These are phyloP conservation scores for Procapra przewalskii DNA, from an alignment of 2,113 vertebrate species.

Conservation along the genomic window DNA sequence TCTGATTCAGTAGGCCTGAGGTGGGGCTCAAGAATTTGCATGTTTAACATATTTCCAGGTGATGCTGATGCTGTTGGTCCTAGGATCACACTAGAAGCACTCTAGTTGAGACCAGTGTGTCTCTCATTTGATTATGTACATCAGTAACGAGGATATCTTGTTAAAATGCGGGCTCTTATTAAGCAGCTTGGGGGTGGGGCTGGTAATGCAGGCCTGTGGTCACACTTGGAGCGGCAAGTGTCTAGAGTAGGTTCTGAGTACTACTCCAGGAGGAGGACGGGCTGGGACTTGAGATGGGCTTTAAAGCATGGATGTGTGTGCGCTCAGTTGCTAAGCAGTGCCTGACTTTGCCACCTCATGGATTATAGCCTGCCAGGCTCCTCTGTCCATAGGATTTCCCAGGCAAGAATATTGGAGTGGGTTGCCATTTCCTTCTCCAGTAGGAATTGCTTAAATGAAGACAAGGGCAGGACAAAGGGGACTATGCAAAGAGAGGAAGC, in stretches of 20 bases:
- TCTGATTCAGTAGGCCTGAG: background rate
- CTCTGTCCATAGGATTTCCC: background rate
- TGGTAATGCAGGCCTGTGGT: background rate
- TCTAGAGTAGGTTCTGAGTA: background rate
- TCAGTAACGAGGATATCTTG: background rate
- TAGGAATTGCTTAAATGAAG: background rate
- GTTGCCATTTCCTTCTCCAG: background rate
- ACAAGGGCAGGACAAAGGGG: background rate
- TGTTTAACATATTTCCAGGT: background rate
- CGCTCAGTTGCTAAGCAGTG: background rate
- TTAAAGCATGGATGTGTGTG: background rate
- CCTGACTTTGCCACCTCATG: background rate
- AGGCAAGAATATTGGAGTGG: background rate
- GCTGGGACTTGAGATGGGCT: background rate
- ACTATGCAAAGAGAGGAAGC: background rate
- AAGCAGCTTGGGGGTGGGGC: background rate
- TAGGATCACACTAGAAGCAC: background rate
- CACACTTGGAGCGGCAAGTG: background rate
- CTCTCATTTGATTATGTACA: background rate
- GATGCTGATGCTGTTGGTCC: background rate
- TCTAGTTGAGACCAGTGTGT: background rate
- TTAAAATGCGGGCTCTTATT: background rate
- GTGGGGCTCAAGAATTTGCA: background rate
- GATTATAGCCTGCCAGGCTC: background rate
- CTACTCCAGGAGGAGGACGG: background rate